Conservation (phyloP, 1,140 invertebrate species). For the Aphis craccivora region DNA sequence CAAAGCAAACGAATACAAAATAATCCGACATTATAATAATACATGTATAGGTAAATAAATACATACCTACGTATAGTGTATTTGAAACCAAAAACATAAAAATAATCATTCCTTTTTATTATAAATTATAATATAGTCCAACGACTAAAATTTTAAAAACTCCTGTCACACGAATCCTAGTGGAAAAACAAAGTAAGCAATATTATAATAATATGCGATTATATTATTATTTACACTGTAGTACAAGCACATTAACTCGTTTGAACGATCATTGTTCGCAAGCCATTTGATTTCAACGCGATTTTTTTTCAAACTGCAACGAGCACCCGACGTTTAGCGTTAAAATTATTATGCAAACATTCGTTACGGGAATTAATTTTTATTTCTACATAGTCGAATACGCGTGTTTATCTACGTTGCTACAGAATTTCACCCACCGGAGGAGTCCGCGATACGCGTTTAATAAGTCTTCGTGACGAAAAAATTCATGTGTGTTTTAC, state of each 20-base stretch:
- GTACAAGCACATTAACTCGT: not conserved
- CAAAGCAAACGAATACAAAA: not conserved
- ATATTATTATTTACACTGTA: not conserved
- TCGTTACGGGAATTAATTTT: conserved; percentile 49
- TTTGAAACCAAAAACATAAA: not conserved
- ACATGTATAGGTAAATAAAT: not conserved
- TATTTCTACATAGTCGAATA: not conserved
- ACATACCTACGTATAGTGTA: not conserved
- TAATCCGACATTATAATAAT: not conserved
- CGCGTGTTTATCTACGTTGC: not conserved
- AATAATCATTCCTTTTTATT: not conserved
- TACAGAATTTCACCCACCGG: not conserved
- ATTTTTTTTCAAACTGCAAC: not conserved
- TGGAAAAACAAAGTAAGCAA: not conserved
- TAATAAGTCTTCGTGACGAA: not conserved
- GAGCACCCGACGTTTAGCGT: not conserved
- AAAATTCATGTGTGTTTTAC: not conserved
- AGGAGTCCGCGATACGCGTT: not conserved
- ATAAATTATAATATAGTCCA: not conserved
- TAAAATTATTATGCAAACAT: conserved; percentile 34
- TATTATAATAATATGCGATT: not conserved
- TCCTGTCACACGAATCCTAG: not conserved
- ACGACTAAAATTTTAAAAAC: not conserved
- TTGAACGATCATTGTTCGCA: not conserved
- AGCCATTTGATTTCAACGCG: conserved; percentile 10